Percentiles rank a stretch among this genome's conserved stretches.
Evolutionary conservation across 2,797 vertebrate genomes (phyloP).

Genomic region (Mus caroli): DNA sequence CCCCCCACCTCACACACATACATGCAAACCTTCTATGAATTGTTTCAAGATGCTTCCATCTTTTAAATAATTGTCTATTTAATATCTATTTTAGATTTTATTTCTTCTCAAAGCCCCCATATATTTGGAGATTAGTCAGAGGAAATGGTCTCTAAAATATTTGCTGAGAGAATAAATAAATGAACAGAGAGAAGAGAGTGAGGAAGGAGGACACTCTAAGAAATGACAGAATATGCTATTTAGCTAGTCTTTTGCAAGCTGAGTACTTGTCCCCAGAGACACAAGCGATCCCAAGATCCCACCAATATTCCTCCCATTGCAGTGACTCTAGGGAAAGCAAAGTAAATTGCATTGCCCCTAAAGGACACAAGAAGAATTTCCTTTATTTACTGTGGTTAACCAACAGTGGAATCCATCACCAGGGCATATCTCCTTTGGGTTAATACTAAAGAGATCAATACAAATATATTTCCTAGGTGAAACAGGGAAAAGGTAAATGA

Average conservation of each 20-base stretch:
- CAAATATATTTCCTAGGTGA: constrained; percentile 4
- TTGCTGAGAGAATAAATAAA: constrained; percentile 21
- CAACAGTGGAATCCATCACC: not conserved
- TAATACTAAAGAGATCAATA: not conserved
- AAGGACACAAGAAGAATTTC: not conserved
- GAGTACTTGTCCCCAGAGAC: not conserved
- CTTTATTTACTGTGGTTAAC: constrained; percentile 15
- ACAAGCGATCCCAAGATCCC: not conserved
- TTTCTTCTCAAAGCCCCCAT: constrained; percentile 2
- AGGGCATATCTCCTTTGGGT: not conserved
- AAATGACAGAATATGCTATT: not conserved
- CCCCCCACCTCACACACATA: not conserved
- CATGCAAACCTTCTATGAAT: not conserved
- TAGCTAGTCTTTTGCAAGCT: not conserved
- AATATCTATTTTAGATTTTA: not conserved
- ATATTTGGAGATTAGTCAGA: not conserved
- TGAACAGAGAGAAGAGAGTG: not conserved
- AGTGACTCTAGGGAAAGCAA: constrained; percentile 17
- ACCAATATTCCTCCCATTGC: not conserved
- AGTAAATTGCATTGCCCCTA: constrained; percentile 13
- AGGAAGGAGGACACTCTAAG: not conserved
- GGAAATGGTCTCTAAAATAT: constrained; percentile 9
- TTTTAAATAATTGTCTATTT: not conserved
- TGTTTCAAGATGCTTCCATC: not conserved
- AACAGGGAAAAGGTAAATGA: not conserved